Evolutionary conservation across 2,888 invertebrate genomes (phyloP).

Genomic region (Aleiodes testaceus): DNA sequence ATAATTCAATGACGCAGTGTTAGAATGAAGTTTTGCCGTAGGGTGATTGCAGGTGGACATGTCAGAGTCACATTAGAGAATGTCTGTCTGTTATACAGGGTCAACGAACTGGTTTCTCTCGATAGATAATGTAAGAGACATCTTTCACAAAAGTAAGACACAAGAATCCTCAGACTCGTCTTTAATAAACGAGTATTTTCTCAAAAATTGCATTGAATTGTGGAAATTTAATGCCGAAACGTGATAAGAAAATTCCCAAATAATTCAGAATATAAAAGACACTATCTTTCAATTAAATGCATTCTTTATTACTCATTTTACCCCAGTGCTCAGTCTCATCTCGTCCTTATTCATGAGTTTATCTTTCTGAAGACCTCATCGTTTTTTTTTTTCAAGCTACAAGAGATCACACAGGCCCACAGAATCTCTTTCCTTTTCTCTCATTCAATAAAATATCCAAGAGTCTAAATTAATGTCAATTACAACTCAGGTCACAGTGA

Average conservation of each 20-base stretch:
- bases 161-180: not conserved
- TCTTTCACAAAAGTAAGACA: not conserved
- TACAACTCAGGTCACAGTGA: slow-evolving; percentile 42
- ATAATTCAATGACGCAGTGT: not conserved
- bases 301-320: too few relatives aligned
- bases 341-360: too few relatives aligned
- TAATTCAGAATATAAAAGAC: too few relatives aligned
- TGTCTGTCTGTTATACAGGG: slow-evolving; percentile 16
- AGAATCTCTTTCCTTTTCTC: not conserved
- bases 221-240: too few relatives aligned
- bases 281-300: too few relatives aligned
- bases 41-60: slow-evolving; percentile 12
- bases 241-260: too few relatives aligned
- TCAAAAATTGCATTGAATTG: too few relatives aligned
- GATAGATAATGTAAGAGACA: slow-evolving; percentile 13
- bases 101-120: slow-evolving; percentile 30
- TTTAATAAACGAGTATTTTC: not conserved
- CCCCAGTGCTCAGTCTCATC: too few relatives aligned
- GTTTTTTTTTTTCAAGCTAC: too few relatives aligned
- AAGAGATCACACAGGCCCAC: too few relatives aligned
- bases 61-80: slow-evolving; percentile 16
- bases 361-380: too few relatives aligned
- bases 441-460: slow-evolving; percentile 34
- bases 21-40: not conserved
- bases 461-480: slow-evolving; percentile 50